Percentiles rank a stretch among this genome's conserved stretches.
These are phyloP conservation scores for Campylomormyrus tamandua DNA, from an alignment of 2,113 vertebrate genomes.

Conservation along the genomic window DNA sequence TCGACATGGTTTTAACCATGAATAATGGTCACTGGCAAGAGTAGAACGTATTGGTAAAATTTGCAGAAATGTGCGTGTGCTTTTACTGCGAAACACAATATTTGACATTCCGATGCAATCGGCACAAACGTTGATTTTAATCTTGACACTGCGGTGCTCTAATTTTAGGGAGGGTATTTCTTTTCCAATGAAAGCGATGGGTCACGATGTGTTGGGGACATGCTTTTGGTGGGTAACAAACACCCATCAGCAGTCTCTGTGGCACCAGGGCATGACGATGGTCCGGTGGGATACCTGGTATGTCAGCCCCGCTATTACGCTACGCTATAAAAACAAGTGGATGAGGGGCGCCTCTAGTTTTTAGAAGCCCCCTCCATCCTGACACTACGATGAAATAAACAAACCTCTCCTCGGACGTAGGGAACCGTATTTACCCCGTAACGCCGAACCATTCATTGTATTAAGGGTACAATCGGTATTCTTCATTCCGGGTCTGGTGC, in stretches of 20 bases:
- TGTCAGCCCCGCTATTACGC: not conserved
- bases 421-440: not conserved
- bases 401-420: not conserved
- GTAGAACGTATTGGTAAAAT: not conserved
- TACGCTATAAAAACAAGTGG: not conserved
- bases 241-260: not conserved
- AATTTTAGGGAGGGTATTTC: not conserved
- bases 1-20: not conserved
- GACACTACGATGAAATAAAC: not conserved
- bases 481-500: not conserved
- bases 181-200: not conserved
- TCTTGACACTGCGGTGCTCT: not conserved
- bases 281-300: not conserved
- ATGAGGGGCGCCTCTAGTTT: not conserved
- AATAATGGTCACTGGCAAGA: not conserved
- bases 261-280: not conserved
- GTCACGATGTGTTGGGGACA: not conserved
- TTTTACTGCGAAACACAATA: not conserved
- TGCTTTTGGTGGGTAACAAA: not conserved
- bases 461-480: not conserved
- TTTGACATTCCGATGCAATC: not conserved
- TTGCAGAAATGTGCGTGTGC: not conserved
- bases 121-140: not conserved
- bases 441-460: not conserved
- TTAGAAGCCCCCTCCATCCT: not conserved